A percentile compares a stretch with the other conserved stretches of the same genome.
Conservation (phyloP, 2,113 vertebrate species). For the Odobenus rosmarus region DNA sequence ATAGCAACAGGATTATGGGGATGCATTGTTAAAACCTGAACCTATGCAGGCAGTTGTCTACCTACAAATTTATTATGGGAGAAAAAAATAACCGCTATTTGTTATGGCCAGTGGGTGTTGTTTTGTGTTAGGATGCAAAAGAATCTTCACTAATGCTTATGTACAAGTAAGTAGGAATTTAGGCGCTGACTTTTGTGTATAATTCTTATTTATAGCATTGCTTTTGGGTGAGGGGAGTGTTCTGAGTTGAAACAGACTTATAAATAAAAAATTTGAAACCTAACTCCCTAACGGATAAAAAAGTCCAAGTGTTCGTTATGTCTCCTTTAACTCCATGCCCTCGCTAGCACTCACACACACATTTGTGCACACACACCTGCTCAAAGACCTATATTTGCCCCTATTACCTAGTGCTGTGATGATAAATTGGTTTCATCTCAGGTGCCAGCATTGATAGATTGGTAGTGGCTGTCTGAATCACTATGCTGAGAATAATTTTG, state of each 20-base stretch:
- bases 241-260: background rate
- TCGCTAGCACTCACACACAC: background rate
- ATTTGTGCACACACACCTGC: background rate
- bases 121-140: background rate
- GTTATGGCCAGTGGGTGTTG: background rate
- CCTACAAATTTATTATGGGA: background rate
- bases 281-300: background rate
- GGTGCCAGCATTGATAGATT: slow-evolving; percentile 66
- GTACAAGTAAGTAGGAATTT: background rate
- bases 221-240: background rate
- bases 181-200: background rate
- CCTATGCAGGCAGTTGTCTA: background rate
- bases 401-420: slow-evolving; percentile 56
- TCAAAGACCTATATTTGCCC: slow-evolving; percentile 50
- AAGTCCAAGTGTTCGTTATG: background rate
- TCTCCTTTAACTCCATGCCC: background rate
- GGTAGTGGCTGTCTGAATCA: slow-evolving; percentile 58
- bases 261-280: background rate
- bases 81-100: background rate
- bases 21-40: background rate
- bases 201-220: background rate
- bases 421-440: slow-evolving; percentile 76
- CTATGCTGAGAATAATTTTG: slow-evolving; percentile 65
- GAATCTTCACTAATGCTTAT: background rate
- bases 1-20: background rate